Evolutionary conservation across 2,797 vertebrate species (phyloP).

Genomic region (Parauchenoglanis punctatus): DNA sequence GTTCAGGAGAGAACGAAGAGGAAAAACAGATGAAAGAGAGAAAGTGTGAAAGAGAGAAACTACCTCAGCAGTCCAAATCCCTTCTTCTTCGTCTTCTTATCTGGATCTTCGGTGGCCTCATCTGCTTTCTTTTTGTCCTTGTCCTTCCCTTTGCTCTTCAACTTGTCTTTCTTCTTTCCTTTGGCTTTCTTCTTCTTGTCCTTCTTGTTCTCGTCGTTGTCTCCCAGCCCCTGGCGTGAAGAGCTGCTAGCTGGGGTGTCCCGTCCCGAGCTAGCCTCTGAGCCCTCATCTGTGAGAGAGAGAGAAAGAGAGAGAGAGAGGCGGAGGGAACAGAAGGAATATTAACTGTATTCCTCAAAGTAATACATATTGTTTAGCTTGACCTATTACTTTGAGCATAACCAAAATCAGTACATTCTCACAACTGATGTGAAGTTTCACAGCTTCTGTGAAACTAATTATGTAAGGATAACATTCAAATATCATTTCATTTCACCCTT

Average conservation of each 20-base stretch:
- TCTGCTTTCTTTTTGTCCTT: slow-evolving; percentile 85
- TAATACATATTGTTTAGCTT: not conserved
- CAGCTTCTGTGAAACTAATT: not conserved
- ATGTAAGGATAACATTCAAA: not conserved
- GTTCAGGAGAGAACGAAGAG: slow-evolving; percentile 1
- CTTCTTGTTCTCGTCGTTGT: slow-evolving; percentile 79
- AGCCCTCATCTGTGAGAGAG: slow-evolving; percentile 79
- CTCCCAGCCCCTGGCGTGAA: slow-evolving; percentile 72
- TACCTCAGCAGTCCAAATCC: slow-evolving; percentile 92
- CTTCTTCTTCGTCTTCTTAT: slow-evolving; percentile 89
- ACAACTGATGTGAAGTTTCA: not conserved
- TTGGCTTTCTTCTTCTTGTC: slow-evolving; percentile 88
- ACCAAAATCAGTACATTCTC: not conserved
- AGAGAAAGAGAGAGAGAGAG: not conserved
- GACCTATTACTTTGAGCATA: not conserved
- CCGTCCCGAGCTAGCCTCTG: slow-evolving; percentile 89
- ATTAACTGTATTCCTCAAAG: not conserved
- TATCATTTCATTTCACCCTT: not conserved
- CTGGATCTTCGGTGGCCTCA: slow-evolving; percentile 75
- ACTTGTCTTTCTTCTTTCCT: slow-evolving; percentile 86
- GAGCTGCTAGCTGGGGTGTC: slow-evolving; percentile 85
- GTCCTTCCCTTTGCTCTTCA: slow-evolving; percentile 82
- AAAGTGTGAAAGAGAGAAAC: slow-evolving; percentile 13
- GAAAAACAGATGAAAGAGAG: not conserved
- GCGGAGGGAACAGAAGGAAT: not conserved